phyloP scores from a whole-genome alignment of 1,140 invertebrate species.

The Ladona fulva region DNA sequence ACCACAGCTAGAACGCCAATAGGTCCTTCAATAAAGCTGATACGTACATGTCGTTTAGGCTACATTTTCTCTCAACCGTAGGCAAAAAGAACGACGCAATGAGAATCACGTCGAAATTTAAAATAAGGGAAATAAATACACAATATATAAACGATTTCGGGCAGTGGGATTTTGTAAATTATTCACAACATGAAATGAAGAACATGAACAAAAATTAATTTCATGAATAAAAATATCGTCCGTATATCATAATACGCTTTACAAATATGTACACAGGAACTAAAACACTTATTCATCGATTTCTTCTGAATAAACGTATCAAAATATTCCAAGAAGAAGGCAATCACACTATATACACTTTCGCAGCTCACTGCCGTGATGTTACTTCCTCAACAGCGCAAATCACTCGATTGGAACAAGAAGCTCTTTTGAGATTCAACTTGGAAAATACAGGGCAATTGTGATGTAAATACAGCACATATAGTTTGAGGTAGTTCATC shows the following conservation, averaged over 20 bases:
- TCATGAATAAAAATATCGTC: background rate
- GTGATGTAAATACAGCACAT: background rate
- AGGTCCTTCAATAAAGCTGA: background rate
- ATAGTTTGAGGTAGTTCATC: constrained; percentile 6
- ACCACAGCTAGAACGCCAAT: background rate
- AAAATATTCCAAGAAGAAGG: constrained; percentile 6
- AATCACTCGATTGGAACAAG: background rate
- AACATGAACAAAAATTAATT: background rate
- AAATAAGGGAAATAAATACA: background rate
- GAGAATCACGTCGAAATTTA: background rate
- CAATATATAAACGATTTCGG: background rate
- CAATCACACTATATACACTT: constrained; percentile 2
- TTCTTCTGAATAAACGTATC: background rate
- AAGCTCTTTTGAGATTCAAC: constrained; percentile 1
- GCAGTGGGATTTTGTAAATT: background rate
- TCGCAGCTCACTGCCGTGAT: background rate
- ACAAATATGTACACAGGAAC: background rate
- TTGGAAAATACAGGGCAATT: background rate
- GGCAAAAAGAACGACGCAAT: background rate
- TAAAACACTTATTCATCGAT: background rate
- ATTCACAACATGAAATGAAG: background rate
- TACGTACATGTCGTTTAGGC: background rate
- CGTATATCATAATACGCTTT: background rate
- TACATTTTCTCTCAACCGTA: background rate
- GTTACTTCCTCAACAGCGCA: no score